phyloP scores from a whole-genome alignment of 1,140 invertebrate species.

The Luehdorfia chinensis region DNA sequence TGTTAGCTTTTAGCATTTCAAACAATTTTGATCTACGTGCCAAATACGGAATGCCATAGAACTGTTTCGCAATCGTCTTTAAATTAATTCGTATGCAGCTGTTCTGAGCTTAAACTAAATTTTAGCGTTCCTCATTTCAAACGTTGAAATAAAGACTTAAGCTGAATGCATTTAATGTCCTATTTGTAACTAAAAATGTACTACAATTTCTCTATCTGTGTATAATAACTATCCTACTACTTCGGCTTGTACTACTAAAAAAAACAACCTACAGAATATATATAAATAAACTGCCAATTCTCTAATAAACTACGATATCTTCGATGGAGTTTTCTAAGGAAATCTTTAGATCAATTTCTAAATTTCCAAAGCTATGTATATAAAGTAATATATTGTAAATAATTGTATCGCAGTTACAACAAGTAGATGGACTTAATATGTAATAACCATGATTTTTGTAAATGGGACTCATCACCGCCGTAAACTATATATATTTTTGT shows the following conservation, averaged over 20 bases:
- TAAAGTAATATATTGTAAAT: constrained; percentile 62
- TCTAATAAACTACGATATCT: not conserved
- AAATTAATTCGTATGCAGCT: constrained; percentile 39
- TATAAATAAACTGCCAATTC: constrained; percentile 1
- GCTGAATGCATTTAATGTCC: constrained; percentile 38
- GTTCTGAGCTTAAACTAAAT: constrained; percentile 52
- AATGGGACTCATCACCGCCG: constrained; percentile 45
- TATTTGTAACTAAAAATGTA: constrained; percentile 14
- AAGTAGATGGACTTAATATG: constrained; percentile 21
- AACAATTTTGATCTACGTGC: constrained; percentile 45
- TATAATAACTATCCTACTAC: too few relatives aligned
- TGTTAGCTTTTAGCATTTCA: constrained; percentile 11
- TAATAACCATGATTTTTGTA: constrained; percentile 49
- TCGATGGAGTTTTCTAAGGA: constrained; percentile 8
- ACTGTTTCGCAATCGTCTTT: constrained; percentile 47
- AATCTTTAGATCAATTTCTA: constrained; percentile 1
- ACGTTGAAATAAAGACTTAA: constrained; percentile 32
- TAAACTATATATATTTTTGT: constrained; percentile 76
- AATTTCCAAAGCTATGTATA: constrained; percentile 39
- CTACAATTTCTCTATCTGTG: not conserved
- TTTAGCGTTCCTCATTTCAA: constrained; percentile 25
- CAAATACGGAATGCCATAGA: constrained; percentile 49
- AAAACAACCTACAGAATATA: not conserved
- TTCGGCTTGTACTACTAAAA: too few relatives aligned
- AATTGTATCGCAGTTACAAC: constrained; percentile 41